Evolutionary conservation across 1,140 invertebrate genomes (phyloP).

Genomic region (Penaeus chinensis): DNA sequence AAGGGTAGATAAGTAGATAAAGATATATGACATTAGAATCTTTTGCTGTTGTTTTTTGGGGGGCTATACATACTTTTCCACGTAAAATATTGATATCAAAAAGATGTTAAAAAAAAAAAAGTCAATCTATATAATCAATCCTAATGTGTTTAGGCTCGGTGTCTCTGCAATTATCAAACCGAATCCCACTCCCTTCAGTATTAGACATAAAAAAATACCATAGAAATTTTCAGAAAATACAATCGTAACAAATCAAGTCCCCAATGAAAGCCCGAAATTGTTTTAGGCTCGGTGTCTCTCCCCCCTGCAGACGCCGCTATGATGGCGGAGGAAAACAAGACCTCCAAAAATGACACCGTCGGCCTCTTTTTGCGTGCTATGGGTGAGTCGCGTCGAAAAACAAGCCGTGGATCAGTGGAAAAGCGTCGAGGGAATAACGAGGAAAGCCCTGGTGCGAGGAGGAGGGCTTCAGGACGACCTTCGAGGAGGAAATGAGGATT

Average conservation of each 20-base stretch:
- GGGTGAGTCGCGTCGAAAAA: slow-evolving; percentile 45
- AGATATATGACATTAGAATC: no score
- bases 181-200: neutral
- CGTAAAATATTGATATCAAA: no score
- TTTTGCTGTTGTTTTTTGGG: no score
- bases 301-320: slow-evolving; percentile 52
- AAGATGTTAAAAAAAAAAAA: neutral
- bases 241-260: neutral
- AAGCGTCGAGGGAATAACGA: neutral
- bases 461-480: neutral
- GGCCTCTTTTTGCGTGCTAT: slow-evolving; percentile 63
- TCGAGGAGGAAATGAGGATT: no score
- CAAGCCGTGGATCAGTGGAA: neutral
- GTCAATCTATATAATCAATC: neutral
- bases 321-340: slow-evolving; percentile 60
- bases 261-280: neutral
- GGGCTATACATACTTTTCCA: no score
- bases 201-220: neutral
- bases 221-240: neutral
- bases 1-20: no score
- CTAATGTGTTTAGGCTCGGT: neutral
- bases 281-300: neutral
- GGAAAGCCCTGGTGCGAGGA: neutral
- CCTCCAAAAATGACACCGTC: slow-evolving; percentile 59
- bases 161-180: neutral